Evolutionary conservation across 1,140 invertebrate species (phyloP), one percentile per base, ranked within the genome.

Genomic region (Dreissena rostriformis): DNA sequence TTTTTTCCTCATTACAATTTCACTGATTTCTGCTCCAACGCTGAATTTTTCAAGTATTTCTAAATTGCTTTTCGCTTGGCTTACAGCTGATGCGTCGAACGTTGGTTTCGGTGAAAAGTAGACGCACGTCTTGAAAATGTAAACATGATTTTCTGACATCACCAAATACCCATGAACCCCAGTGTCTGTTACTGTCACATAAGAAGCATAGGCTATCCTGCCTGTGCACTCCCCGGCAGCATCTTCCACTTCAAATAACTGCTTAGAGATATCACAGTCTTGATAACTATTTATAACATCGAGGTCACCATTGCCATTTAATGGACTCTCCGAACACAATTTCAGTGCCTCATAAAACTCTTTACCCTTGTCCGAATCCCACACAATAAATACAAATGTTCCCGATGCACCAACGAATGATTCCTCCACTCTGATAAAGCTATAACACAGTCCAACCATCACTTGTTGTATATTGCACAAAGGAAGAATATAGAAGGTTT

Each of bases 401-500:
- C 91, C 92, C 72, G 86, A 84, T 1, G 90, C 82, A 0, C 89
- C 90, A 49, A 92, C 89, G 84, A 92, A 92, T 12, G 91, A 90
- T 85, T 92, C 92, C 72, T 93, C 92, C 5, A 93, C 57, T 6
- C 91, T 78, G 12, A 92, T 76, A 83, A 87, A 92, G 70, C 88
- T 88, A 67, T 90, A 87, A 75, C 90, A 90, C 4, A 89, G 85
- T 0, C 92, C 92, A 51, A 91, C 75, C 28, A 93, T 72, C 11
- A 92, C 81, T 75, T 92, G 89, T 55, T 92, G 88, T 22, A 93
- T 87, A 86, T 92, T 92, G 39, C 86, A 80, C 15, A 93, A 75
- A 5, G 90, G 89, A 7, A 93, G 81, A 63, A 89, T 91, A 53
- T 89, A 88, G 52, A 88, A 90, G 28, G 91, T 89, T 55, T 89